Evolutionary conservation across 1,140 invertebrate genomes (phyloP), one percentile per base, ranked within the genome.

Genomic region (Amyelois transitella): DNA sequence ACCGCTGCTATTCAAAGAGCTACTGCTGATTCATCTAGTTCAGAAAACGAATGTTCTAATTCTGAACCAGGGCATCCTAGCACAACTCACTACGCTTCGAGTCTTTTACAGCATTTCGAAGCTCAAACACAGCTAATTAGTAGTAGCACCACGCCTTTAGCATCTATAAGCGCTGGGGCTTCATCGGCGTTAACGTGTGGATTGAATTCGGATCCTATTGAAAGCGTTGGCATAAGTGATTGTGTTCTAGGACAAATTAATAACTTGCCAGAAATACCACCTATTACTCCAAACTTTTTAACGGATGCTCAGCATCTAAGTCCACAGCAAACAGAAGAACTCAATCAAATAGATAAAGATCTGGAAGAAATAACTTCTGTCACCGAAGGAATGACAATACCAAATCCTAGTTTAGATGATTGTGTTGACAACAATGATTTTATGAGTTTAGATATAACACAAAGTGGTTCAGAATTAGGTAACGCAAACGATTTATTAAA

Each of bases 1-100:
- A 92, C 91, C 65, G 93, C 92, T 8, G 91, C 92, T 12, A 94
- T 94, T 61, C 91, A 92, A 67, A 81, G 92, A 55, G 91, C 91
- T 3, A 92, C 92, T 45, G 90, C 90, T 24, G 90, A 90, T 62
- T 90, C 89, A 7, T 92, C 92, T 45, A 90, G 92, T 58, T 90
- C 91, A 0, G 92, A 93, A 67, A 90, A 91, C 57, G 90, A 90
- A 45, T 88, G 87, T 60, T 88, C 89, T 12, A 85, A 83, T 47
- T 84, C 88, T 1, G 89, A 88, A 54, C 61, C 76, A 1, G 85
- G 81, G 8, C 75, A 83, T 62, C 72, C 88, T 43, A 88, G 83
- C 48, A 77, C 86, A 5, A 83, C 86, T 4, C 89, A 91, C 67
- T 91, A 91, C 63, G 90, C 90, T 21, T 91, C 91, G 7, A 91